Evolutionary conservation across 2,797 vertebrate species (phyloP).

Genomic region (Acipenser transmontanus): DNA sequence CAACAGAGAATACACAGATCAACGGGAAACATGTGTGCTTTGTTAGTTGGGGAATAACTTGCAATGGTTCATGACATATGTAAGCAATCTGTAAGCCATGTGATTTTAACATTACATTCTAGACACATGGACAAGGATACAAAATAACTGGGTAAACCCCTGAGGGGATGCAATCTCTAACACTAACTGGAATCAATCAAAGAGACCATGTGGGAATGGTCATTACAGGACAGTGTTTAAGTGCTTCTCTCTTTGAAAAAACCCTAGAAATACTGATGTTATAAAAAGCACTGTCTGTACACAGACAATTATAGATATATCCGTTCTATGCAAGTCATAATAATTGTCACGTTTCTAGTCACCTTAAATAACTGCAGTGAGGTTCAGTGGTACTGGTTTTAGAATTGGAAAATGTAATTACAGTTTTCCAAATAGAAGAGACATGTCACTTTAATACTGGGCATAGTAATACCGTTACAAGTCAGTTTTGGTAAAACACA

Average conservation of each 20-base stretch:
- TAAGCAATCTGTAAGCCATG: constrained; percentile 5
- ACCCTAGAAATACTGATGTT: neutral
- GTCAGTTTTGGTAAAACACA: too few species aligned
- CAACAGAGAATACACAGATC: neutral
- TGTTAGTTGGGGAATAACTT: constrained; percentile 11
- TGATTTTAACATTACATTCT: constrained; percentile 14
- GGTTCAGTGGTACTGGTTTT: too few species aligned
- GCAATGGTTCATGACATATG: constrained; percentile 2
- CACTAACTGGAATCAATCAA: constrained; percentile 10
- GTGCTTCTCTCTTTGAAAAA: neutral
- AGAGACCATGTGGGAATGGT: neutral
- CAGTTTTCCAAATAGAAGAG: too few species aligned
- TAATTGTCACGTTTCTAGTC: neutral
- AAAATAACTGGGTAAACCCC: constrained; percentile 1
- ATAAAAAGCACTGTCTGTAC: neutral
- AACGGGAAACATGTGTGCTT: constrained; percentile 3
- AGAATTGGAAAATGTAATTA: too few species aligned
- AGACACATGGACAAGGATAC: constrained; percentile 1
- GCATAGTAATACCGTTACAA: too few species aligned
- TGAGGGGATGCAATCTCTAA: constrained; percentile 1
- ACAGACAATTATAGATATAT: neutral
- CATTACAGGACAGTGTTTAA: neutral
- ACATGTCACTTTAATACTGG: too few species aligned
- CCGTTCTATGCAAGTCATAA: neutral
- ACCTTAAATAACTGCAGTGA: neutral